phyloP scores from a whole-genome alignment of 1,140 invertebrate genomes.

The Drosophila carrolli region DNA sequence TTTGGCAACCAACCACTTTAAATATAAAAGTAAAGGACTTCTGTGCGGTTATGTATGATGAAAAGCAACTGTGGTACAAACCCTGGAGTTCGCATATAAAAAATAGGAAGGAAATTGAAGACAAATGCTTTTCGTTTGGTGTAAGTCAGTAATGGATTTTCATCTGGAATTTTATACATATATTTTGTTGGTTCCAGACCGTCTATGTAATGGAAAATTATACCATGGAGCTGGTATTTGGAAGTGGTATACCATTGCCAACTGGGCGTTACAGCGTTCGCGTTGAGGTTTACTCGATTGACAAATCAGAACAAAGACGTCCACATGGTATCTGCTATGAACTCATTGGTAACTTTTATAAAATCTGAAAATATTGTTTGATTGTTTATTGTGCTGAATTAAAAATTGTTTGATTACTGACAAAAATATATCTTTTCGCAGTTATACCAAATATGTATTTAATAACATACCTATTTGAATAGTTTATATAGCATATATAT shows the following conservation, averaged over 20 bases:
- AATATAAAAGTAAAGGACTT: constrained; percentile 1
- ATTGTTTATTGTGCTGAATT: too few species aligned
- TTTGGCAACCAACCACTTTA: constrained; percentile 12
- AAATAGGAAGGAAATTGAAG: not conserved
- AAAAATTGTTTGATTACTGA: too few species aligned
- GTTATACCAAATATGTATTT: too few species aligned
- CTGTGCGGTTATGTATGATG: constrained; percentile 3
- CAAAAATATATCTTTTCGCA: too few species aligned
- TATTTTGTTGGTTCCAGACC: not conserved
- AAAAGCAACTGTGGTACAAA: constrained; percentile 5
- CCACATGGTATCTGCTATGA: not conserved
- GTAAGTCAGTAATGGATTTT: not conserved
- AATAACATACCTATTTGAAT: too few species aligned
- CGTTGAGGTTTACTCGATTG: not conserved
- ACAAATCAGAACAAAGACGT: not conserved
- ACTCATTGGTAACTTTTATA: not conserved
- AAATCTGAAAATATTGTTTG: not conserved
- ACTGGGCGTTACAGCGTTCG: not conserved
- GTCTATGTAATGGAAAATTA: not conserved
- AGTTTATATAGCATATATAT: too few species aligned
- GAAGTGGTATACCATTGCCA: not conserved
- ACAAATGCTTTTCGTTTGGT: not conserved
- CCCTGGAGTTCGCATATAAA: not conserved
- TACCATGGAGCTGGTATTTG: not conserved
- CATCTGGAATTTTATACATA: too few species aligned